Evolutionary conservation across 2,888 invertebrate genomes (phyloP).

Genomic region (Ashinkailepas kermadecensis): DNA sequence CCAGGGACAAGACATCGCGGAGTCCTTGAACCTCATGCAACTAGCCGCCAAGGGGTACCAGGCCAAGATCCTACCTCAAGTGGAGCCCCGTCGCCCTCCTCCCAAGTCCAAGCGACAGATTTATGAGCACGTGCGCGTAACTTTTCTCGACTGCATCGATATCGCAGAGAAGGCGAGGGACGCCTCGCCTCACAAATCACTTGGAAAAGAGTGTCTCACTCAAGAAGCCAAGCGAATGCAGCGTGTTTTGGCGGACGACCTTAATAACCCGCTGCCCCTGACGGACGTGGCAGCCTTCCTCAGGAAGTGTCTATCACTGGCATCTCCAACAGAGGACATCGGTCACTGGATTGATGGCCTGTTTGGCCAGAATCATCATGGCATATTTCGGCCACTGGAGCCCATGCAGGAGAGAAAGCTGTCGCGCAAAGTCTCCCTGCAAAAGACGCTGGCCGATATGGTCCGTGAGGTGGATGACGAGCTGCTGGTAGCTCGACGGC

Average conservation of each 20-base stretch:
- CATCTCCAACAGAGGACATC: background rate
- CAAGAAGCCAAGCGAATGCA: background rate
- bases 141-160: background rate
- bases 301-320: background rate
- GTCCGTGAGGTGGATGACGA: too few species aligned
- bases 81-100: background rate
- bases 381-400: background rate
- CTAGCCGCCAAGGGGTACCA: background rate
- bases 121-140: background rate
- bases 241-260: background rate
- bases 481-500: background rate
- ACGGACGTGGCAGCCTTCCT: background rate
- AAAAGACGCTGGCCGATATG: background rate
- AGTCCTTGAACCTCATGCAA: slow-evolving; percentile 10
- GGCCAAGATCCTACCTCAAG: background rate
- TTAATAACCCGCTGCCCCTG: background rate
- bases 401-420: background rate
- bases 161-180: background rate
- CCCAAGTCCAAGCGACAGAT: slow-evolving; percentile 1
- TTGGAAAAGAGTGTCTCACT: background rate
- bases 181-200: background rate
- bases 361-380: background rate
- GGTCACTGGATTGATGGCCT: background rate
- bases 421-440: background rate
- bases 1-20: slow-evolving; percentile 1